phyloP scores from a whole-genome alignment of 2,113 vertebrate genomes.

The Pachycephala philippinensis region DNA sequence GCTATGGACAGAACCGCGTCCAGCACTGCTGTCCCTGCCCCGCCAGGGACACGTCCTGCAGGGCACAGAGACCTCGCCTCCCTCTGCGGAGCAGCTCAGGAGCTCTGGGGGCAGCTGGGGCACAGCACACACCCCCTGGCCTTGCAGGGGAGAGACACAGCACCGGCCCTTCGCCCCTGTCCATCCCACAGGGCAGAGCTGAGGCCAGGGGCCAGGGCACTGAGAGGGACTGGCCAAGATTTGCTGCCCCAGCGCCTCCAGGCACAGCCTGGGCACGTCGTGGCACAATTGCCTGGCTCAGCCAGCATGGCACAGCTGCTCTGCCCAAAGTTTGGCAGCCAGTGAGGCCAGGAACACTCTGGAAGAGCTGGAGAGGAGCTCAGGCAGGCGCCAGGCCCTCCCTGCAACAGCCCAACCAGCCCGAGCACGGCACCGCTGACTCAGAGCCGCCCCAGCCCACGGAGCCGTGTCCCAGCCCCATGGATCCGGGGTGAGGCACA shows the following conservation, averaged over 20 bases:
- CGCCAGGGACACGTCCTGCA: not conserved
- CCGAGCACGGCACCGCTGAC: not conserved
- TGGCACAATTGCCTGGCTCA: not conserved
- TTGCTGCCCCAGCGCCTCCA: too few relatives aligned
- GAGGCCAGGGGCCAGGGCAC: accelerated
- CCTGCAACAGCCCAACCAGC: not conserved
- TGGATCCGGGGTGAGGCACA: accelerated
- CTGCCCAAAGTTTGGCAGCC: accelerated
- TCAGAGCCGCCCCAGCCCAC: not conserved
- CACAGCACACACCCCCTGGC: not conserved
- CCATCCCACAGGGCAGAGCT: accelerated
- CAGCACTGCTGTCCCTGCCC: not conserved
- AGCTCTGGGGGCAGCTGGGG: not conserved
- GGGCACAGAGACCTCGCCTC: not conserved
- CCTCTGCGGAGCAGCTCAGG: not conserved
- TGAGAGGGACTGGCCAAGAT: accelerated
- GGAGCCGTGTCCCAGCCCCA: accelerated
- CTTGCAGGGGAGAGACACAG: not conserved
- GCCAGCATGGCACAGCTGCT: accelerated
- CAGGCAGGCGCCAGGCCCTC: not conserved
- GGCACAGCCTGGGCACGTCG: accelerated
- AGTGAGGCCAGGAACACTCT: not conserved
- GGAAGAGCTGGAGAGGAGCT: not conserved
- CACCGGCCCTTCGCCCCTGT: not conserved
- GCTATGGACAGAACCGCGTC: not conserved